Evolutionary conservation across 1,140 invertebrate genomes (phyloP), one percentile per base, ranked within the genome.

Genomic region (Papilio helenus): DNA sequence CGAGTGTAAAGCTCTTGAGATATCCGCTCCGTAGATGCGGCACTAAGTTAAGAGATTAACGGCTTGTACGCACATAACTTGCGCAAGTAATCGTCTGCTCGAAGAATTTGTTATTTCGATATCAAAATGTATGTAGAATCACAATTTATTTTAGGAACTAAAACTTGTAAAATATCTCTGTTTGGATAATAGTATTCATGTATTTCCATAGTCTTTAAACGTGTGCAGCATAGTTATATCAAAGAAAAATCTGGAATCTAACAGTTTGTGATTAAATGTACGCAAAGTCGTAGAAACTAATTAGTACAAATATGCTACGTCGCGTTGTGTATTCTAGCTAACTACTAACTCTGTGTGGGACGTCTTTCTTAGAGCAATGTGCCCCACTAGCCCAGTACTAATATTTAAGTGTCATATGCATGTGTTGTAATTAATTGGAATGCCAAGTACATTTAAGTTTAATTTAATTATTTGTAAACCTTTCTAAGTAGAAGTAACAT

Each of bases 51-150:
- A 1, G 51, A 55, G 51, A 55, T 55, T 55, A 55, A 55, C 51
- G 51, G n/a, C 51, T n/a, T 55, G 51, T 55, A 55, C 51, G 51
- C 51, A 55, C n/a, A 55, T 55, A 55, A 55, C 4, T 55, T 55
- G 51, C n/a, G 51, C 18, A 18, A 55, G n/a, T 20, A 55, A 55
- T 55, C 51, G 51, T 20, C 51, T 20, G 7, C n/a, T 55, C n/a
- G 8, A 4, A n/a, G 51, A 20, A 14, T 4, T 49, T 14, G 16
- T 18, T 49, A 16, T 49, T 49, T 49, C 14, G 1, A 14, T 49
- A 18, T 18, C 12, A 2, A 16, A 16, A 16, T 49, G 16, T 49
- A 16, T 18, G 16, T 16, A 49, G 4, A 18, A 2, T 1, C 16
- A 12, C 1, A 44, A 44, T 44, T 44, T 44, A 1, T 0, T 44